Evolutionary conservation across 1,140 invertebrate species (phyloP).

Genomic region (Paraescarpia echinospica): DNA sequence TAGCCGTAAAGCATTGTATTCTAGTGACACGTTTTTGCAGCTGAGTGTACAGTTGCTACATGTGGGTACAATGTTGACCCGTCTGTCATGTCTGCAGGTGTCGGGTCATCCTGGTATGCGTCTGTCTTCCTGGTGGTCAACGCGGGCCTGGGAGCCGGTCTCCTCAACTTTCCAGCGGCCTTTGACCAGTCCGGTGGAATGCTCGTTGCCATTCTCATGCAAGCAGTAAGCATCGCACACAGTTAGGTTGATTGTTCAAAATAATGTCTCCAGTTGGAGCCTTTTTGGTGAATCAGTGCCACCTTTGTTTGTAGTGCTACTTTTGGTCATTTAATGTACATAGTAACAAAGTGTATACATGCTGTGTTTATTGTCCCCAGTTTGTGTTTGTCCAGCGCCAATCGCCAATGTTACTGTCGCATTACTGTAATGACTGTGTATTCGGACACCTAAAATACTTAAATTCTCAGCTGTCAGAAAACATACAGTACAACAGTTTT

Average conservation of each 20-base stretch:
- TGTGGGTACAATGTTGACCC: neutral
- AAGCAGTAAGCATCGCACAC: constrained; percentile 59
- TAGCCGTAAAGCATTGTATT: neutral
- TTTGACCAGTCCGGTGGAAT: constrained; percentile 71
- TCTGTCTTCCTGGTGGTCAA: constrained; percentile 72
- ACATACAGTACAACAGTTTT: no score
- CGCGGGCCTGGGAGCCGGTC: constrained; percentile 71
- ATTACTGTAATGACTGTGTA: no score
- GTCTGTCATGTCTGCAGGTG: constrained; percentile 8
- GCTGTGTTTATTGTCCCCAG: no score
- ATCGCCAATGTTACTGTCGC: no score
- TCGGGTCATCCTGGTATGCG: constrained; percentile 63
- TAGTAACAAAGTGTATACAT: no score
- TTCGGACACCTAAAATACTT: no score
- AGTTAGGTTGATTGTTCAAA: neutral
- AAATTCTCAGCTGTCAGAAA: no score
- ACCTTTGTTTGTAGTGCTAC: neutral
- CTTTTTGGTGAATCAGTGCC: neutral
- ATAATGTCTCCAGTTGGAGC: neutral
- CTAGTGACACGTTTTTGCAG: neutral
- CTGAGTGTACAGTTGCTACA: neutral
- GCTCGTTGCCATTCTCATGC: constrained; percentile 63
- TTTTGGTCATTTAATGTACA: neutral
- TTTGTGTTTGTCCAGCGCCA: no score
- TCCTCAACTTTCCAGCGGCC: constrained; percentile 73